These are phyloP conservation scores for Nibea coibor DNA, from an alignment of 2,113 vertebrate genomes.

Conservation along the genomic window DNA sequence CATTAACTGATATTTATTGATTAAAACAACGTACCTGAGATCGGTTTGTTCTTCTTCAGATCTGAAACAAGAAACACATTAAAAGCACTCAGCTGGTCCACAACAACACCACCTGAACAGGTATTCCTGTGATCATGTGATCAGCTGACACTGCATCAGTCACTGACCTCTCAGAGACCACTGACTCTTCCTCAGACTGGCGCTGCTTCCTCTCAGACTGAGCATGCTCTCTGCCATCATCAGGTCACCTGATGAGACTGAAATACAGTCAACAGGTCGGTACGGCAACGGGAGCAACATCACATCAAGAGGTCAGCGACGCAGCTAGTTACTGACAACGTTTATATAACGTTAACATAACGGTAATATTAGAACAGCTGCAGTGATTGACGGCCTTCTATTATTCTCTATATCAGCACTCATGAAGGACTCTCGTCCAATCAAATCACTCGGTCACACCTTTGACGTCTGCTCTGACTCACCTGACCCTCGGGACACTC, in stretches of 20 bases:
- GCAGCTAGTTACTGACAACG: too few species aligned
- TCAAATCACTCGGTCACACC: too few species aligned
- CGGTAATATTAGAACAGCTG: too few species aligned
- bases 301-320: too few species aligned
- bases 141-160: not conserved
- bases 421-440: too few species aligned
- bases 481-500: slow-evolving; percentile 54
- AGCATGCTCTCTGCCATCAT: slow-evolving; percentile 72
- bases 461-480: slow-evolving; percentile 25
- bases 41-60: slow-evolving; percentile 64
- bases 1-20: not conserved
- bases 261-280: not conserved
- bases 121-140: not conserved
- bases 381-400: too few species aligned
- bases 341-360: too few species aligned
- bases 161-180: slow-evolving; percentile 79
- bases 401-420: too few species aligned
- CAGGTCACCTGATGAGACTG: slow-evolving; percentile 61
- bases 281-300: too few species aligned
- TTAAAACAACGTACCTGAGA: slow-evolving; percentile 59
- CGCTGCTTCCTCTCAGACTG: slow-evolving; percentile 68
- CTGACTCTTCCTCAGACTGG: slow-evolving; percentile 73
- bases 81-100: slow-evolving; percentile 10
- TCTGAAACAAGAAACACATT: slow-evolving; percentile 67
- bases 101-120: not conserved